Evolutionary conservation across 2,113 vertebrate genomes (phyloP), one percentile per base, ranked within the genome.

Genomic region (Trichechus manatus): DNA sequence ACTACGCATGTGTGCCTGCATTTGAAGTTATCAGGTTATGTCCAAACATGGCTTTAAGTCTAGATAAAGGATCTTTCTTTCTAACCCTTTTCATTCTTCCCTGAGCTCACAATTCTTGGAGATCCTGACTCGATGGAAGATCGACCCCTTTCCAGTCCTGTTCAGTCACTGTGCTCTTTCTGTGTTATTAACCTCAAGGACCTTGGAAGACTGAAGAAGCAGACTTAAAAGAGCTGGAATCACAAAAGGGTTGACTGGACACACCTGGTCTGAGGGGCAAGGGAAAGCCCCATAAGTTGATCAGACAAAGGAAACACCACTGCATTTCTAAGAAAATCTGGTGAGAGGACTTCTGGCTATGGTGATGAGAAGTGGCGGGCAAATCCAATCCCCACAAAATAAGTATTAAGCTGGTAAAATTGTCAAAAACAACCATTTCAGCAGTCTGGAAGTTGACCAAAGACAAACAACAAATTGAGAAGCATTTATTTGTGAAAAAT

Each of bases 1-100:
- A 27, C 20, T 0, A 3, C 0, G 3, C 9, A 0, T 0, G 6
- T 1, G 31, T 36, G 23, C 11, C 17, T 42, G 19, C 5, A 4
- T 36, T 4, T 59, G 10, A 6, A 4, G 6, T 10, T 17, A 20
- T 5, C 20, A 56, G 2, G 0, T 3, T 9, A 56, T 0, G 17
- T 19, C 9, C 14, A 33, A 31, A 47, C 8, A 25, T 22, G 47
- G 33, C 7, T 5, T 56, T 1, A 2, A 2, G 56, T 70, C 25
- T 22, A 31, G 47, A 19, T 4, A 0, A 39, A 9, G 33, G 25
- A 9, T 36, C 27, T 61, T 50, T 79, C 31, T 81, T 1, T 6
- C 14, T 15, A 5, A 29, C 68, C 29, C 64, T 61, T 42, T 79
- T 70, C n/a, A 4, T 50, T 50, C 9, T 6, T 1, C n/a, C 36